Conservation (phyloP, 2,797 vertebrate species). For the Benthosema pterotum region DNA sequence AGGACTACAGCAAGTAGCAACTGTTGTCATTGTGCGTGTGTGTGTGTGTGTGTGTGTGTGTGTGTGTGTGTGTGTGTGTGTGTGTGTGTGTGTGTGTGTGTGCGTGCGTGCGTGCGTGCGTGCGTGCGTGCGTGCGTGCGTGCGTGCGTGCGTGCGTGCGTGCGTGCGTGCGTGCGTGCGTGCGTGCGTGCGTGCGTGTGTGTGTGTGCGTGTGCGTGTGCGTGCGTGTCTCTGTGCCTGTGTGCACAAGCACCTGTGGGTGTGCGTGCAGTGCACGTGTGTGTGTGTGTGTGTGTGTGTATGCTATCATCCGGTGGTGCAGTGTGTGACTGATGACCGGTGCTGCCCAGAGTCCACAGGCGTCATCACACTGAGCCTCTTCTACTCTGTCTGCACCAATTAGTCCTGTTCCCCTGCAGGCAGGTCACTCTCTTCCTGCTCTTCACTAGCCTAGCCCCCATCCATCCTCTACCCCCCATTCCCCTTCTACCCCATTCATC, state of each 20-base stretch:
- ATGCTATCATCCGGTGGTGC: conserved; percentile 29
- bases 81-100: conserved; percentile 25
- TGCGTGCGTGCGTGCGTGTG: too few species aligned
- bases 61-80: conserved; percentile 16
- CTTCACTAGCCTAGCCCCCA: neutral
- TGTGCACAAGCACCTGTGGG: neutral
- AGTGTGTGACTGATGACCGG: conserved; percentile 67
- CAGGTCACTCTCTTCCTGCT: conserved; percentile 35
- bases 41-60: neutral
- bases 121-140: conserved; percentile 44
- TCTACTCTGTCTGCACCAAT: conserved; percentile 66
- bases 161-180: neutral
- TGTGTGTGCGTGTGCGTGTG: neutral
- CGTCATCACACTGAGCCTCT: conserved; percentile 48
- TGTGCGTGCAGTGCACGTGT: neutral
- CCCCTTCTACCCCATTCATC: neutral
- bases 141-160: conserved; percentile 16
- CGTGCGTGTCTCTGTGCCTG: too few species aligned
- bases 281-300: neutral
- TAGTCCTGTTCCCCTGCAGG: conserved; percentile 65
- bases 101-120: conserved; percentile 31
- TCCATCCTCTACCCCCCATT: conserved; percentile 12
- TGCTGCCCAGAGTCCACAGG: conserved; percentile 56
- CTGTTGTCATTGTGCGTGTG: neutral
- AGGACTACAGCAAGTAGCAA: conserved; percentile 13